A percentile compares a stretch with the other conserved stretches of the same genome.
phyloP scores from a whole-genome alignment of 2,113 vertebrate species.

The Electrona antarctica region DNA sequence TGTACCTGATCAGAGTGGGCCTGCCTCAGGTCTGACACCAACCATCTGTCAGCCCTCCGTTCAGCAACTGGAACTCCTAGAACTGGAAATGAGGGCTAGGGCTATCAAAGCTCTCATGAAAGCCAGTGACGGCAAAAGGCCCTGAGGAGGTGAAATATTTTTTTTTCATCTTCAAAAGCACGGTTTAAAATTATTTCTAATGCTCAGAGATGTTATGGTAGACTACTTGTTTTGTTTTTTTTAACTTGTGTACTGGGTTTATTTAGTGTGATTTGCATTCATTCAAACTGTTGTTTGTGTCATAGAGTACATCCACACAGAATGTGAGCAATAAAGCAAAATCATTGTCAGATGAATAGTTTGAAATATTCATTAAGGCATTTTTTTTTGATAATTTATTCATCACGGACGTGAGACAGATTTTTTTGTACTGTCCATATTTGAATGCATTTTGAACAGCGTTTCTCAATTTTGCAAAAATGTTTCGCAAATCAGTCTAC shows the following conservation, averaged over 20 bases:
- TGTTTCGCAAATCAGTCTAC: background rate
- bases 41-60: constrained; percentile 86
- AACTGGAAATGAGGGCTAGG: constrained; percentile 95
- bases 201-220: background rate
- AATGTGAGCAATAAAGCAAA: no score
- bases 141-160: constrained; percentile 21
- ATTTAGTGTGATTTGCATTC: background rate
- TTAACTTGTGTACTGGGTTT: background rate
- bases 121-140: constrained; percentile 87
- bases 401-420: no score
- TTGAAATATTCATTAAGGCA: no score
- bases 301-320: no score
- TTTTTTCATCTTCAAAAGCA: background rate
- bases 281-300: background rate
- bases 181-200: background rate
- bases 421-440: constrained; percentile 37
- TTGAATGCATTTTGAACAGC: constrained; percentile 24
- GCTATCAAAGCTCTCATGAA: constrained; percentile 99
- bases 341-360: background rate
- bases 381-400: background rate
- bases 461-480: no score
- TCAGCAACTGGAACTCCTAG: constrained; percentile 94
- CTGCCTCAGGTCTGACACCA: background rate
- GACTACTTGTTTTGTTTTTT: background rate
- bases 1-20: constrained; percentile 18